A percentile compares a stretch with the other conserved stretches of the same genome.
Conservation (phyloP, 2,113 vertebrate genomes). For the Leptobrachium ailaonicum region DNA sequence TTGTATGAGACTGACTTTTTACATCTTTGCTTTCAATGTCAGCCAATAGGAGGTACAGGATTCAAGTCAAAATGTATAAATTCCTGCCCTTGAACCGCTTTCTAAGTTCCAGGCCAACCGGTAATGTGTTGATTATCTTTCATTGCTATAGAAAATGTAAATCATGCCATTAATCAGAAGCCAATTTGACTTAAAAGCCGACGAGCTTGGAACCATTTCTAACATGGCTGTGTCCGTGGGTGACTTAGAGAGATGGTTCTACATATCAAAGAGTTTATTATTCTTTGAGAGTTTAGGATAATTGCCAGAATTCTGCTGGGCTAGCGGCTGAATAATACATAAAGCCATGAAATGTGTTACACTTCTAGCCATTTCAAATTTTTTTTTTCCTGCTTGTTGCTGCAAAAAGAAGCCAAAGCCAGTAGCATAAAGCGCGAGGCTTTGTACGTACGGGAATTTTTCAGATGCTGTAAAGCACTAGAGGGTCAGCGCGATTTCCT, state of each 20-base stretch:
- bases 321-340: conserved; percentile 42
- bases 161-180: conserved; percentile 21
- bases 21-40: no score
- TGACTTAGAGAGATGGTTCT: conserved; percentile 22
- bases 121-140: background rate
- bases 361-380: conserved; percentile 23
- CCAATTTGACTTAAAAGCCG: conserved; percentile 17
- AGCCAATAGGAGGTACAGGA: no score
- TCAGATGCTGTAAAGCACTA: background rate
- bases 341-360: conserved; percentile 18
- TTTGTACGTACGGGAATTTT: conserved; percentile 25
- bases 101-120: background rate
- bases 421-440: background rate
- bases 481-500: conserved; percentile 15
- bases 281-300: conserved; percentile 35
- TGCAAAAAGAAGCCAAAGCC: conserved; percentile 1
- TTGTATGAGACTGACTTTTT: no score
- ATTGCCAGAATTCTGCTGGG: conserved; percentile 33
- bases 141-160: background rate
- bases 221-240: conserved; percentile 34
- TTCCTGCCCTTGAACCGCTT: no score
- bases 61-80: no score
- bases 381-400: conserved; percentile 18
- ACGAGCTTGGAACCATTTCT: conserved; percentile 14
- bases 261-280: conserved; percentile 41